Evolutionary conservation across 1,140 invertebrate species (phyloP), one percentile per base, ranked within the genome.

Genomic region (Drosophila mayri): DNA sequence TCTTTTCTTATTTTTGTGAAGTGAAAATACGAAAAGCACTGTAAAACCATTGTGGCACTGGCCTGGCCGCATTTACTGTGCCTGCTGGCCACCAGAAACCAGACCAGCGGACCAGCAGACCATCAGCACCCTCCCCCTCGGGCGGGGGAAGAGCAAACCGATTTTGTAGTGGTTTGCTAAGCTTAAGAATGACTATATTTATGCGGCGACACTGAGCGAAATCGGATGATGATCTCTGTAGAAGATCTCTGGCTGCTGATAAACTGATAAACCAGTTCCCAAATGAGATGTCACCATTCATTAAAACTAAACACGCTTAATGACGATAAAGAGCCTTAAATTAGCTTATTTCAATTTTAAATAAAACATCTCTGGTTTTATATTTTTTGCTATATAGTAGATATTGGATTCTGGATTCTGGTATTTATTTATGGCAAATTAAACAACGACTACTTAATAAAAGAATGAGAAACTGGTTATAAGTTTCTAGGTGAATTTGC

Each of bases 91-190:
- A 82, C 44, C 64, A 76, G 49, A 58, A 67, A 67, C 25, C 67
- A 54, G 50, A 54, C 32, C 49, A 28, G 41, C 46, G 9, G 62
- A 37, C 46, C 47, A 55, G n/a, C 32, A 38, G 35, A 68, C 30
- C 55, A 62, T 46, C 30, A 38, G 43, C 52, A 55, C 18, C 37
- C 16, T 8, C 16, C 12, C 50, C 30, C 18, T 14, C 7, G 11
- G 12, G 18, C 11, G n/a, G 8, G 49, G 7, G 58, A 63, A 74
- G 65, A 76, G 67, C 62, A 64, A 72, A 58, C 52, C 76, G 49
- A 76, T 86, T 81, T 90, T 90, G 87, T 90, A 90, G 86, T 90
- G 76, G 86, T 86, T 90, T 90, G 86, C 86, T 87, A 90, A 82
- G 86, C 87, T 90, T 86, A 86, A 77, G 72, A 81, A 78, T 58